Evolutionary conservation across 2,888 invertebrate genomes (phyloP), one percentile per base, ranked within the genome.

Genomic region (Dendrolimus pini): DNA sequence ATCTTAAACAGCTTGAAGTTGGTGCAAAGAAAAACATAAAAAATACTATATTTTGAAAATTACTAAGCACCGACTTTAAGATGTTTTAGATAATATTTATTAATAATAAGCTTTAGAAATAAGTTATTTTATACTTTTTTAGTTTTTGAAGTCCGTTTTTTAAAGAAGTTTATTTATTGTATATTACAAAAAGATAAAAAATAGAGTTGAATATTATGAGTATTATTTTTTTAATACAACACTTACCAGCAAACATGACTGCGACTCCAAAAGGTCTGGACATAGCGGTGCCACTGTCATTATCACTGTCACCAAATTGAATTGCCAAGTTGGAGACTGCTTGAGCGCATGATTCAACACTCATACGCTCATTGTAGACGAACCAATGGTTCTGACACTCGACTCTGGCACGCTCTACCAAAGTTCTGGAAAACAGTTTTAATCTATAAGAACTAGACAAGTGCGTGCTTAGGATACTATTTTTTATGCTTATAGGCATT

Each of bases 341-440:
- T 83, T 99, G 99, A 1, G 99, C 98, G 68, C 99, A 98, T 8
- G 98, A 99, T 86, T 99, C 99, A 3, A 99, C 97, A 2, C 94
- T 95, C 98, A 99, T 99, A 64, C 94, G 94, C 88, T 99, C 98
- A 74, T 99, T 97, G 89, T 98, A 99, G 52, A 97, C 95, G 83
- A 99, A 99, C 98, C 99, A 99, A 82, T 99, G 98, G 81, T 98
- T 98, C 85, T 98, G 98, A 76, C 98, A 97, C 87, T 99, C 99
- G 0, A 98, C 95, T 63, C 99, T 94, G 13, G 99, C 99, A 67
- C 97, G 93, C 77, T 98, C 98, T 55, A 98, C 95, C 80, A 98
- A 89, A 3, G 98, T 98, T 71, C 96, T 93, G 67, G 2, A 68
- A 68, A 54, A 58, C 58, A 57, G 30, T 9, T 18, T 12, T 18